Evolutionary conservation across 92 coral and sea anemone genomes (phyloP).

Genomic region (Galaxea fascicularis): DNA sequence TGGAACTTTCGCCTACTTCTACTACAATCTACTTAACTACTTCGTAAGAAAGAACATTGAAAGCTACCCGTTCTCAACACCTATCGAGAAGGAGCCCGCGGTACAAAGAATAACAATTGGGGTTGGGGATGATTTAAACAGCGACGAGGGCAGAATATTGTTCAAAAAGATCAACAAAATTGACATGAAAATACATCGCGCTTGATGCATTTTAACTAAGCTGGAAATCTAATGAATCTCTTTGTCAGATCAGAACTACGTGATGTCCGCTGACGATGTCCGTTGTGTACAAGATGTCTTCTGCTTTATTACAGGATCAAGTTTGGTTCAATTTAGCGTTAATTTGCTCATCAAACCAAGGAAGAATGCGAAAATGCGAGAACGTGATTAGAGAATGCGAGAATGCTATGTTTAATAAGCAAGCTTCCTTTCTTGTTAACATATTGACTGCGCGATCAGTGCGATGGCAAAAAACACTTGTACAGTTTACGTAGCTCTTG

Average conservation of each 20-base stretch:
- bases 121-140: neutral
- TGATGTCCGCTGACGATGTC: too few relatives aligned
- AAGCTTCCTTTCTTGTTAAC: neutral
- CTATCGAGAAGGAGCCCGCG: conserved; percentile 1
- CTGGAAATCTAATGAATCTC: neutral
- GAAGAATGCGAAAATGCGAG: too few relatives aligned
- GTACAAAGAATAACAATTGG: conserved; percentile 6
- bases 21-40: conserved; percentile 37
- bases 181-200: conserved; percentile 42
- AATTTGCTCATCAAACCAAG: too few relatives aligned
- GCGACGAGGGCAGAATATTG: conserved; percentile 4
- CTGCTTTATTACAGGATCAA: neutral
- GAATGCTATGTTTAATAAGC: neutral
- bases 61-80: neutral
- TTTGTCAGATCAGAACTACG: neutral
- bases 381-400: neutral
- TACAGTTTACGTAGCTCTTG: neutral
- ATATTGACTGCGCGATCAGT: neutral
- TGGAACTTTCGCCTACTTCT: conserved; percentile 32
- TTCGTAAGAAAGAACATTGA: conserved; percentile 28
- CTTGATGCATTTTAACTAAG: neutral
- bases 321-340: neutral
- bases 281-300: too few relatives aligned
- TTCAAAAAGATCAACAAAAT: conserved; percentile 36
- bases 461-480: neutral